Evolutionary conservation across 2,113 vertebrate genomes (phyloP).

Genomic region (Dasyprocta punctata): DNA sequence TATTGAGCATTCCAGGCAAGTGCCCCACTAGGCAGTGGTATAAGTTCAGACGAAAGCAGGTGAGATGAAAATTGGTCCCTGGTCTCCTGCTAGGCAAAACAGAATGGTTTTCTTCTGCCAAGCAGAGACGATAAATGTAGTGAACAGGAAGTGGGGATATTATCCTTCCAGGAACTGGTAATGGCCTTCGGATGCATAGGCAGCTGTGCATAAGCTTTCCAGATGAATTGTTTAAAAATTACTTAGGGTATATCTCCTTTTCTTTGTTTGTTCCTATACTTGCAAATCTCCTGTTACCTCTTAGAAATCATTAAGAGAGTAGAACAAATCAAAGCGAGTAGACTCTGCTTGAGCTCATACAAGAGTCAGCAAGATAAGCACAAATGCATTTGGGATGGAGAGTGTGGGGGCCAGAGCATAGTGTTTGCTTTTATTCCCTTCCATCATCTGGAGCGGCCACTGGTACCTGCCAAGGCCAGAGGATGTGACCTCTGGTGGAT

Average conservation of each 20-base stretch:
- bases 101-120: slow-evolving; percentile 70
- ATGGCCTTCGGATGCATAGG: slow-evolving; percentile 54
- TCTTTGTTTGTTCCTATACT: slow-evolving; percentile 66
- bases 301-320: slow-evolving; percentile 66
- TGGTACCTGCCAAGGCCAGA: neutral
- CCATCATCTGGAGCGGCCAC: neutral
- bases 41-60: slow-evolving; percentile 54
- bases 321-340: slow-evolving; percentile 50
- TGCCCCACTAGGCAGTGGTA: slow-evolving; percentile 25
- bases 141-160: slow-evolving; percentile 64
- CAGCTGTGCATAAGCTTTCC: slow-evolving; percentile 66
- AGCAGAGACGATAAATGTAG: slow-evolving; percentile 74
- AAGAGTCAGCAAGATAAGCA: slow-evolving; percentile 26
- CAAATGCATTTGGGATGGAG: neutral
- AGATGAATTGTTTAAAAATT: slow-evolving; percentile 76
- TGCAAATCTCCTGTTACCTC: slow-evolving; percentile 63
- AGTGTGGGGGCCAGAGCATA: neutral
- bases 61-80: slow-evolving; percentile 75
- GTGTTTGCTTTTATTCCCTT: neutral
- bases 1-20: slow-evolving; percentile 44
- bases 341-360: slow-evolving; percentile 1
- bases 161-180: slow-evolving; percentile 74
- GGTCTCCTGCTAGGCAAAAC: slow-evolving; percentile 66
- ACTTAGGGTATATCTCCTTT: slow-evolving; percentile 64
- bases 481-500: neutral